These are phyloP conservation scores for Actinopyga echinites DNA, from an alignment of 53 echinoderm and acorn worm genomes.

Conservation along the genomic window DNA sequence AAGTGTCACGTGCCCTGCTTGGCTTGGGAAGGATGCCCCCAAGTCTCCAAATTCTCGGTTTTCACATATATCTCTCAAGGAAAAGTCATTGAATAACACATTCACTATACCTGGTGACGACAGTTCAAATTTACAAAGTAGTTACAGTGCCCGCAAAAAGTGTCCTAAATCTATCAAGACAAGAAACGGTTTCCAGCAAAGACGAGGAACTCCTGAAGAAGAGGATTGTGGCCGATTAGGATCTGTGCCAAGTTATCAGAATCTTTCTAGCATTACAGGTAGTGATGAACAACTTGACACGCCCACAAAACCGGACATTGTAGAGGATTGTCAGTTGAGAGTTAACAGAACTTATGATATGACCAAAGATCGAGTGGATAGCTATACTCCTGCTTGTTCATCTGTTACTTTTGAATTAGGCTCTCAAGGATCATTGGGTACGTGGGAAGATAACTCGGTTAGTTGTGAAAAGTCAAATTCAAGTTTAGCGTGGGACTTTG, in stretches of 20 bases:
- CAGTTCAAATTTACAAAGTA: constrained; percentile 47
- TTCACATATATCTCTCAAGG: constrained; percentile 2
- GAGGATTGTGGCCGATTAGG: constrained; percentile 17
- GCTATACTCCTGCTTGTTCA: constrained; percentile 47
- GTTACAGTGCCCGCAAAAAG: neutral
- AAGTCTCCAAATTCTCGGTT: constrained; percentile 30
- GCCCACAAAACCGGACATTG: constrained; percentile 59
- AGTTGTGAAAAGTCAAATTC: constrained; percentile 65
- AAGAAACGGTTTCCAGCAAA: constrained; percentile 11
- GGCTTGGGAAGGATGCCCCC: constrained; percentile 63
- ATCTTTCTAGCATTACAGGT: constrained; percentile 14
- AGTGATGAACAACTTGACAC: neutral
- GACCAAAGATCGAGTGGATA: constrained; percentile 46
- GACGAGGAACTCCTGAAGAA: neutral
- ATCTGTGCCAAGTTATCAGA: constrained; percentile 20
- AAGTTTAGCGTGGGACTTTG: constrained; percentile 78
- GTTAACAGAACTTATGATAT: constrained; percentile 80
- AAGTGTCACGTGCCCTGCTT: constrained; percentile 80
- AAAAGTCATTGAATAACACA: constrained; percentile 29
- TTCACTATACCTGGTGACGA: constrained; percentile 63
- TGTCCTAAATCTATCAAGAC: neutral
- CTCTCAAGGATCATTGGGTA: constrained; percentile 55
- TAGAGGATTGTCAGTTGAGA: constrained; percentile 65
- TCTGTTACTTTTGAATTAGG: constrained; percentile 34
- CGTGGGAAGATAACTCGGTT: constrained; percentile 57